Evolutionary conservation across 2,113 vertebrate species (phyloP), one percentile per base, ranked within the genome.

Genomic region (Pangasianodon hypophthalmus): DNA sequence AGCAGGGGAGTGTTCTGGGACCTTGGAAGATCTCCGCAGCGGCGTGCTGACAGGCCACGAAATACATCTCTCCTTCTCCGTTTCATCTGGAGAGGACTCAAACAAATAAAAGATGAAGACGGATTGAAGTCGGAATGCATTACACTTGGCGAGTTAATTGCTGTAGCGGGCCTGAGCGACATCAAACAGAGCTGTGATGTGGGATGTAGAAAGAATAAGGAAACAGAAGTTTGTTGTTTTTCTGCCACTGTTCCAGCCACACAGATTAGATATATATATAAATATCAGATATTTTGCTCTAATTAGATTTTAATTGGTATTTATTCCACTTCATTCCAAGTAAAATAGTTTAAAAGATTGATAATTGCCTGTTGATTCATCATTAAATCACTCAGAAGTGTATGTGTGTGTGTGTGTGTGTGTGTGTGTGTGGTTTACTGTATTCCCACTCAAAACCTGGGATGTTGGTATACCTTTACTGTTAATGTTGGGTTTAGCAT

Each of bases 81-180:
- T 60, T 84, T 92, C 87, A 90, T 92, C 92, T 83, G 71, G 58
- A 54, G 71, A 88, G 48, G 6, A 71, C 71, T 90, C 46, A 79
- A 67, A 86, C 52, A 87, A 89, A 89, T 89, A 88, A 85, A 81
- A 87, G 79, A 88, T 50, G 83, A 32, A 50, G 80, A 85, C 24
- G 41, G 86, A 91, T 41, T 67, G 82, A 56, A 90, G 48, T 67
- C 62, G 19, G 58, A 69, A n/a, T 71, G 50, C 87, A 16, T 88
- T 89, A n/a, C 88, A 90, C 84, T 86, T 52, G 87, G 46, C 29
- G 44, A 90, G 88, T 88, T 91, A 92, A 88, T 90, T 90, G 91
- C 77, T 84, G 84, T 84, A 90, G 46, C 6, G 73, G 83, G 88
- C 83, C 58, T 79, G n/a, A 46, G 60, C 83, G 56, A 90, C 54